Evolutionary conservation across 1,140 invertebrate genomes (phyloP).

Genomic region (Drosophila yakuba): DNA sequence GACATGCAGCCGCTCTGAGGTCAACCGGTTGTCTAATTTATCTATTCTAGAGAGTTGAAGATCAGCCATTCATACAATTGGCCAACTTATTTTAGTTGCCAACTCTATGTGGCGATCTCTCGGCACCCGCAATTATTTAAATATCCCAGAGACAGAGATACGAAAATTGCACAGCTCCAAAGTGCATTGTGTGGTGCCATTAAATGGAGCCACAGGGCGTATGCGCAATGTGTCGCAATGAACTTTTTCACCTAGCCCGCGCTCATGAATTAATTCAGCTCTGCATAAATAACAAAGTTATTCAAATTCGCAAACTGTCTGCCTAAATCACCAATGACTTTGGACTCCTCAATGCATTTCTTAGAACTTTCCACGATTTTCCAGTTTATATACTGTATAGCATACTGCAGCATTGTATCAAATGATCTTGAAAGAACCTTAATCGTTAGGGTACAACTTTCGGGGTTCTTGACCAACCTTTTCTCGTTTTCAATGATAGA

Average conservation of each 20-base stretch:
- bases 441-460: neutral
- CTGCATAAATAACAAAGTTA: neutral
- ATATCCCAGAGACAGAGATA: neutral
- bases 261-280: conserved; percentile 5
- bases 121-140: neutral
- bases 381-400: neutral
- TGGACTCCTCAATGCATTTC: neutral
- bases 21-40: conserved; percentile 72
- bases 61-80: conserved; percentile 18
- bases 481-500: conserved; percentile 36
- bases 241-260: neutral
- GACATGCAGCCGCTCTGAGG: conserved; percentile 70
- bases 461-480: conserved; percentile 20
- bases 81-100: conserved; percentile 10
- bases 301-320: conserved; percentile 11
- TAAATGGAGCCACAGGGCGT: conserved; percentile 8
- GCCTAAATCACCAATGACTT: conserved; percentile 15
- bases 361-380: conserved; percentile 5
- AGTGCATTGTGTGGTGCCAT: neutral
- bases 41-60: conserved; percentile 55
- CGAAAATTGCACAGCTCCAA: neutral
- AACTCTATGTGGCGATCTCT: neutral
- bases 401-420: neutral
- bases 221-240: conserved; percentile 10
- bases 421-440: neutral